A percentile compares a stretch with the other conserved stretches of the same genome.
These are phyloP conservation scores for Clupea harengus DNA, from an alignment of 2,113 vertebrate species.

Conservation along the genomic window DNA sequence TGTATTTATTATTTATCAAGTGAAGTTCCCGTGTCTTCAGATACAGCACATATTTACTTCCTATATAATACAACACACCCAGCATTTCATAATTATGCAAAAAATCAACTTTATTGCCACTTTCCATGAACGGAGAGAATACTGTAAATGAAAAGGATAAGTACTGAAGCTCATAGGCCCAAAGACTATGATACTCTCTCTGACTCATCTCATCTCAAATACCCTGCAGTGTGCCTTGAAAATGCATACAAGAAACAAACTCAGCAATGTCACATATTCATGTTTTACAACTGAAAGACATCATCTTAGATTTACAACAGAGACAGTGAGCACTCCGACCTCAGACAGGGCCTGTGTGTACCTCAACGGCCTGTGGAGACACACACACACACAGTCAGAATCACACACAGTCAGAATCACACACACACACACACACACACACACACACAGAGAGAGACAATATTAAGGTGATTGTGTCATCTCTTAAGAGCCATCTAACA, in stretches of 20 bases:
- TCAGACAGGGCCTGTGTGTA: too few relatives aligned
- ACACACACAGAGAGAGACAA: too few relatives aligned
- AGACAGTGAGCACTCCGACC: background rate
- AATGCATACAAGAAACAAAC: background rate
- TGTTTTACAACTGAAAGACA: too few relatives aligned
- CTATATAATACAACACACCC: background rate
- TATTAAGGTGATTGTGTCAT: too few relatives aligned
- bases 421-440: too few relatives aligned
- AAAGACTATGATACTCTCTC: background rate
- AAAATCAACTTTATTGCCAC: conserved; percentile 99
- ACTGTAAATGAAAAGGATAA: conserved; percentile 54
- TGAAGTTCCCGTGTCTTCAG: background rate
- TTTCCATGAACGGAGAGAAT: conserved; percentile 73
- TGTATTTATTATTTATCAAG: too few relatives aligned
- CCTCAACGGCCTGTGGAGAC: too few relatives aligned
- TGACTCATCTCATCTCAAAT: background rate
- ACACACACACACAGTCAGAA: too few relatives aligned
- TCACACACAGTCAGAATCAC: too few relatives aligned
- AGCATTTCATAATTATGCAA: conserved; percentile 76
- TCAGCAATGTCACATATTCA: too few relatives aligned
- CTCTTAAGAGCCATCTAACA: too few relatives aligned
- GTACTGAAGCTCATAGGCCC: conserved; percentile 51
- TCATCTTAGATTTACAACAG: too few relatives aligned
- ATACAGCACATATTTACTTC: background rate
- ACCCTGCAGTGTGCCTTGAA: background rate